Conservation (phyloP, 2,797 vertebrate species). For the Leptodactylus fallax region DNA sequence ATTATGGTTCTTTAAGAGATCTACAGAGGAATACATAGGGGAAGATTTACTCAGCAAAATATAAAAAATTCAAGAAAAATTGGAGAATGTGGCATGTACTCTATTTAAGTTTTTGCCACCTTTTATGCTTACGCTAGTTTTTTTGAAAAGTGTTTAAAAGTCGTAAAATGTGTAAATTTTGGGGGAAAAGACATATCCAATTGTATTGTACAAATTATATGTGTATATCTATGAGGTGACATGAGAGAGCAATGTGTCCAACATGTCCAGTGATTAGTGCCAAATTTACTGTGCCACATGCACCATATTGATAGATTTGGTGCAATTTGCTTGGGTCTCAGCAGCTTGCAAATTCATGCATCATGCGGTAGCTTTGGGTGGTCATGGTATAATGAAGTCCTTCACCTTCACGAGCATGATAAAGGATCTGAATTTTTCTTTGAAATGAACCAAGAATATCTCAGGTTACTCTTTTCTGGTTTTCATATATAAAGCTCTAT, state of each 20-base stretch:
- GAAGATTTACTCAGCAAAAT: neutral
- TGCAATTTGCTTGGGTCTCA: neutral
- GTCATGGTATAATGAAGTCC: neutral
- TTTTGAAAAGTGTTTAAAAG: too few relatives aligned
- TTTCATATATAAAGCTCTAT: neutral
- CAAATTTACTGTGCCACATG: neutral
- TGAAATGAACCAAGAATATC: neutral
- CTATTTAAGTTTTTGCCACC: neutral
- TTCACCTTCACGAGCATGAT: neutral
- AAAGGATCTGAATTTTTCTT: neutral
- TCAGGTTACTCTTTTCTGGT: neutral
- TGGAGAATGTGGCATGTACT: neutral
- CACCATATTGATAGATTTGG: neutral
- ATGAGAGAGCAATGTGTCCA: neutral
- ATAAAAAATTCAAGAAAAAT: neutral
- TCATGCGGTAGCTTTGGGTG: neutral
- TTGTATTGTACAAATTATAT: neutral
- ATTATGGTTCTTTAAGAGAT: too few relatives aligned
- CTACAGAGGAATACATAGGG: neutral
- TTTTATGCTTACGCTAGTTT: neutral
- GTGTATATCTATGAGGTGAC: neutral
- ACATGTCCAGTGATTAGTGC: neutral
- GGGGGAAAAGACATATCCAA: neutral
- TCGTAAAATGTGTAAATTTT: neutral
- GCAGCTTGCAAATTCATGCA: neutral